Conservation (phyloP, 2,888 invertebrate genomes). For the Drosophila kuntzei region DNA sequence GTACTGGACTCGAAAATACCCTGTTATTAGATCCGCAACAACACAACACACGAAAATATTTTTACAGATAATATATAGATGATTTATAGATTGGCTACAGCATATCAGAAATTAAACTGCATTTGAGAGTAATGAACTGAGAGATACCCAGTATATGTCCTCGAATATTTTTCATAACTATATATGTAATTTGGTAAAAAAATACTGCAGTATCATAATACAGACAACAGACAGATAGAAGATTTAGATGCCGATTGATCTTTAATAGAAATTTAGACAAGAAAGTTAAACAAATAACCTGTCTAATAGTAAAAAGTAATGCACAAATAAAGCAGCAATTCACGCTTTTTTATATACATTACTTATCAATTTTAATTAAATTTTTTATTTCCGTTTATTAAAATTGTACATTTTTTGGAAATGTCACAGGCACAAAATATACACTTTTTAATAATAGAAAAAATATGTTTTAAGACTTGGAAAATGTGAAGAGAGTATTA, state of each 20-base stretch:
- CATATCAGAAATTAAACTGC: no score
- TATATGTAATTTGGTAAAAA: no score
- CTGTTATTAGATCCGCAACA: no score
- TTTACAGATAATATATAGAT: no score
- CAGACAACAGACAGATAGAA: not conserved
- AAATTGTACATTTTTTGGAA: not conserved
- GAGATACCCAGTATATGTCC: not conserved
- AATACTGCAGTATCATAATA: not conserved
- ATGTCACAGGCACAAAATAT: not conserved
- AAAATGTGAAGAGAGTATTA: not conserved
- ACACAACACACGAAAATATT: no score
- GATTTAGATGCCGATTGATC: not conserved
- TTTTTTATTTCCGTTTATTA: not conserved
- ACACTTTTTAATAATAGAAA: not conserved
- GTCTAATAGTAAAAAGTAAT: not conserved
- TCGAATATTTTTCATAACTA: not conserved
- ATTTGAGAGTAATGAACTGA: not conserved
- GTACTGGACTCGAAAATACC: not conserved
- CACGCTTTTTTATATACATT: no score
- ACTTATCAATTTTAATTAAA: no score
- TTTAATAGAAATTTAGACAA: not conserved
- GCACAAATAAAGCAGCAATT: no score
- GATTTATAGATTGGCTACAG: no score
- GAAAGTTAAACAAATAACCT: not conserved
- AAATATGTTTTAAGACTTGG: no score